Evolutionary conservation across 2,888 invertebrate genomes (phyloP), one percentile per base, ranked within the genome.

Genomic region (Clunio marinus): DNA sequence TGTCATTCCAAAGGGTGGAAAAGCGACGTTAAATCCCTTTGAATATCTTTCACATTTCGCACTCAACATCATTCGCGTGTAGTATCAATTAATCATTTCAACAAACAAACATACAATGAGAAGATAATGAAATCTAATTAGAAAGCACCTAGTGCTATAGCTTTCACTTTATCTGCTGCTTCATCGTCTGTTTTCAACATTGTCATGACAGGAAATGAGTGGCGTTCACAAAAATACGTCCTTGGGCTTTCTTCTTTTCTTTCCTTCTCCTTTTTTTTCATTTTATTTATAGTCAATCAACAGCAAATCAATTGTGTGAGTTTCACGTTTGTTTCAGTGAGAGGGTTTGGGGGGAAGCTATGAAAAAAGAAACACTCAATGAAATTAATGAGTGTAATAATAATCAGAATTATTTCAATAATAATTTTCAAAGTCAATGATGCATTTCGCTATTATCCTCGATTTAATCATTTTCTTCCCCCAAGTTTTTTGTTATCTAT

Each of bases 341-440:
- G 20, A 10, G 10, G 32, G 10, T 7, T 7, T 20, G 51, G 51
- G 22, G 57, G 25, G 57, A 25, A 57, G 57, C 13, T 27, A 17
- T 5, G 15, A 4, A 17, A 13, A 13, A 32, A 7, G 32, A 45
- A 45, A n/a, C 15, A 41, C 13, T 41, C 22, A 62, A 41, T 27
- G 41, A 62, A 62, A 66, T 55, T 66, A 66, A 66, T 66, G 66
- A 66, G 27, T n/a, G n/a, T 32, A 51, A 66, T 66, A 66, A 66
- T 55, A 66, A 66, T 66, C 28, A 46, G 8, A 24, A 27, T 55
- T 55, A 66, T 66, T 46, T 55, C 66, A 66, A 57, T 66, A 24
- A 66, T 66, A 66, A 28, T 66, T 66, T 55, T 51, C 24, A 35
- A 32, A 66, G 66, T 66, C 66, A 66, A 66, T 66, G 46, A 66